Base-by-base conservation (phyloP, 2,113 vertebrate species). In the Mohoua ochrocephala region DNA sequence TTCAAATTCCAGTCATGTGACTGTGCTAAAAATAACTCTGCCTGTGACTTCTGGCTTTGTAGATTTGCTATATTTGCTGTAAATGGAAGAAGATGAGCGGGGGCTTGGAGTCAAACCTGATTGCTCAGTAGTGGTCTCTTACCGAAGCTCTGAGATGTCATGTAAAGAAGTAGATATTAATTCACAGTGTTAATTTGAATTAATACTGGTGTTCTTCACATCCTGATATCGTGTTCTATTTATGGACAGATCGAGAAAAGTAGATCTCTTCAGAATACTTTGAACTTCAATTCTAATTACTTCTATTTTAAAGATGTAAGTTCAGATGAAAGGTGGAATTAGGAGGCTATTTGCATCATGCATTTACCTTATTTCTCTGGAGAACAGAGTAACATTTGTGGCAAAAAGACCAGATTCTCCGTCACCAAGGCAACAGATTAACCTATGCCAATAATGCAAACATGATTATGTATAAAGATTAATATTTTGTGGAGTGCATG, bases 1-100 rank as follows among this genome's bases (percentile, higher is more conserved):
- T 93, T 16, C 56, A 69, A 87, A 89, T 79, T 95, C 78, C 30
- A 80, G 74, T 83, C 93, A 96, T 8, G 33, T 96, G 93, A 96
- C 57, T 85, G n/a, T 21, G 15, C 41, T 93, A 93, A 94, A 95
- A 97, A 91, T 93, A 96, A 49, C 24, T 59, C 57, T 87, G 94
- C 69, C 81, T 95, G 24, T 76, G 84, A 82, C 42, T 97, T 89
- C 60, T 91, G 47, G 41, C 53, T 92, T 89, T 95, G 52, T 82
- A 82, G 77, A 57, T 87, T 94, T 73, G 9, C 57, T 89, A 3
- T 89, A 78, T 92, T 91, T 87, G 52, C 20, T 39, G 33, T 75
- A 84, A 81, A 26, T 81, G 33, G 56, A 91, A 86, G 73, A 89
- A 59, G 65, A 87, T 22, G 30, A 93, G n/a, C 4, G 3, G 41